Conservation (phyloP, 2,113 vertebrate genomes). For the Coturnix japonica region DNA sequence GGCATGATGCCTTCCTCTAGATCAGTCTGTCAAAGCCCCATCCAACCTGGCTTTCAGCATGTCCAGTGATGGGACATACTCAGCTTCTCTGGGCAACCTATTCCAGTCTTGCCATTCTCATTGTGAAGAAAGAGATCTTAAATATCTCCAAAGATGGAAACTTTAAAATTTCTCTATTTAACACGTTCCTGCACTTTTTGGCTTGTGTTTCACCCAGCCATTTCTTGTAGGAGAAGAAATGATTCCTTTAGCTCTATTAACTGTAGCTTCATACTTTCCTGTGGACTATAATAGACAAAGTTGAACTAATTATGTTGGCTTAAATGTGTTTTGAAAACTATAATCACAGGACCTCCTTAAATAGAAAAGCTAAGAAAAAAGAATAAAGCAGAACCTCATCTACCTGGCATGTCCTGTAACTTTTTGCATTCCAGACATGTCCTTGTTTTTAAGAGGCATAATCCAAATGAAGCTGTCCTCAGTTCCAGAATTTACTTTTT, state of each 20-base stretch:
- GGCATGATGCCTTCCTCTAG: neutral
- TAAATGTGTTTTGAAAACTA: neutral
- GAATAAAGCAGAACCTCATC: accelerated
- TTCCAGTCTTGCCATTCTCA: neutral
- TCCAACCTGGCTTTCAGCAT: neutral
- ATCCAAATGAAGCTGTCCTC: neutral
- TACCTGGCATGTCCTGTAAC: neutral
- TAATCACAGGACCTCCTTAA: neutral
- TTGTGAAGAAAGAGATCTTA: too few species aligned
- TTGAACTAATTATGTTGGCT: neutral
- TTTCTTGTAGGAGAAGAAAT: too few species aligned
- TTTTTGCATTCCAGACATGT: neutral
- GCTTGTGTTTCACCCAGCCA: too few species aligned
- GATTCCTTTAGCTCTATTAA: too few species aligned
- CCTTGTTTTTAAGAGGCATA: neutral
- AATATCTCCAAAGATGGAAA: too few species aligned
- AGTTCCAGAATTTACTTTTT: neutral
- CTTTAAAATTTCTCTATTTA: too few species aligned
- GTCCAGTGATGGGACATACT: neutral
- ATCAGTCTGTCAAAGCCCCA: neutral
- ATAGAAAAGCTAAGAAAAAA: neutral
- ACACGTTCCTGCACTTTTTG: too few species aligned
- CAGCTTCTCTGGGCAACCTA: neutral
- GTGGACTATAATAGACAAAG: neutral
- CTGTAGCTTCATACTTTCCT: neutral